Percentiles rank a stretch among this genome's conserved stretches.
phyloP scores from a whole-genome alignment of 2,113 vertebrate genomes.

The Regulus satrapa region DNA sequence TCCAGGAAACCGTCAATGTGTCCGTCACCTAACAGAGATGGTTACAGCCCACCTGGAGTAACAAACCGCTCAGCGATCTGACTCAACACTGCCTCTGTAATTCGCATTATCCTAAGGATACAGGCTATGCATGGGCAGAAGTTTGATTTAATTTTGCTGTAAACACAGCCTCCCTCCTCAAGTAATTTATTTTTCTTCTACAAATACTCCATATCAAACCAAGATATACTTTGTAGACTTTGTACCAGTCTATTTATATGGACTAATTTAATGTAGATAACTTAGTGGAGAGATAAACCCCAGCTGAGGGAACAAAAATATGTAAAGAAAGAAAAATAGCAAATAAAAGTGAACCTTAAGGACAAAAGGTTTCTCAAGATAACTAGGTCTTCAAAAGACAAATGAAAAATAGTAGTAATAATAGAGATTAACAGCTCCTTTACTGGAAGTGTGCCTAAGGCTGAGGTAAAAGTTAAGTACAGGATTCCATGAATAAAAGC shows the following conservation, averaged over 20 bases:
- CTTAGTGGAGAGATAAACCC: background rate
- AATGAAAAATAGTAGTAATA: background rate
- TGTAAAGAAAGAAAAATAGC: background rate
- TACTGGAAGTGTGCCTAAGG: background rate
- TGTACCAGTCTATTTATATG: background rate
- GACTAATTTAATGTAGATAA: background rate
- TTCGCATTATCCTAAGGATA: background rate
- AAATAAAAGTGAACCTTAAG: background rate
- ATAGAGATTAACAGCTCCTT: background rate
- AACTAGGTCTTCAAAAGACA: background rate
- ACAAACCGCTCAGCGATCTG: background rate
- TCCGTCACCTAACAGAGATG: fast-evolving
- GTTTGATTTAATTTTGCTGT: background rate
- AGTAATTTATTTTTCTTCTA: background rate
- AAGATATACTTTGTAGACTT: background rate
- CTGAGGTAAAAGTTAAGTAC: background rate
- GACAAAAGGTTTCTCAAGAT: background rate
- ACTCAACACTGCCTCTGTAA: background rate
- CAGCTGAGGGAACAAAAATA: background rate
- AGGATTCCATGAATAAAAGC: background rate
- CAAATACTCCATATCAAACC: background rate
- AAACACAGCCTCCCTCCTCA: background rate
- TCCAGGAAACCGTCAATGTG: background rate
- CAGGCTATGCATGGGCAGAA: background rate
- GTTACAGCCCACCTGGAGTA: background rate